Evolutionary conservation across 2,888 invertebrate genomes (phyloP), one percentile per base, ranked within the genome.

Genomic region (Eucriotettix oculatus): DNA sequence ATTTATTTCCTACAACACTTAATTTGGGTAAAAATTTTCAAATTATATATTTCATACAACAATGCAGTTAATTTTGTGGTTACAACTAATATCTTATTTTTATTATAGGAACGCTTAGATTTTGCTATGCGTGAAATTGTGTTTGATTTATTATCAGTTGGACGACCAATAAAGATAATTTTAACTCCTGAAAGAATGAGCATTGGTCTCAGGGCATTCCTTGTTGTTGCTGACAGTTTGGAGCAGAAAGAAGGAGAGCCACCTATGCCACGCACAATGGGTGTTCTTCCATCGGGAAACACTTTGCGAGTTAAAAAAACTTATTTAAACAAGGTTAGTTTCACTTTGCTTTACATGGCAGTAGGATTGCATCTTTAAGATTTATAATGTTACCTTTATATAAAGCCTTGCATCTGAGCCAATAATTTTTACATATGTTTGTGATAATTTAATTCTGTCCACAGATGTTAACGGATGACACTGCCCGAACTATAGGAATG

Each of bases 71-170:
- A 10, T 54, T 1, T 41, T 1, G 14, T 17, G 12, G 42, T 40
- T n/a, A n/a, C n/a, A 11, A 54, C 40, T 52, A 41, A 16, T 55
- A 54, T 12, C 14, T 60, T 43, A 17, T 41, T 41, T 29, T 56
- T 42, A 40, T 53, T 66, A 12, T 67, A 79, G 76, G 99, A 99
- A 72, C 80, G 98, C 62, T 76, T 99, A 54, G 99, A 99, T 74
- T 99, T 99, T 77, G 98, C 99, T 0, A 96, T 99, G 96, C 81
- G 95, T 62, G 99, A 99, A 73, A 98, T 99, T 59, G 97, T 99
- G 0, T 99, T 96, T 72, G 99, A 99, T 75, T 75, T 99, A 42
- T 76, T 99, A 1, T 95, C 95, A 69, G 97, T 98, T 10, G 97
- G 96, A 1, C 81, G 97, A 58, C 90, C 91, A 0, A 90, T 95